phyloP scores from a whole-genome alignment of 2,113 vertebrate genomes.

The Probosciger aterrimus region DNA sequence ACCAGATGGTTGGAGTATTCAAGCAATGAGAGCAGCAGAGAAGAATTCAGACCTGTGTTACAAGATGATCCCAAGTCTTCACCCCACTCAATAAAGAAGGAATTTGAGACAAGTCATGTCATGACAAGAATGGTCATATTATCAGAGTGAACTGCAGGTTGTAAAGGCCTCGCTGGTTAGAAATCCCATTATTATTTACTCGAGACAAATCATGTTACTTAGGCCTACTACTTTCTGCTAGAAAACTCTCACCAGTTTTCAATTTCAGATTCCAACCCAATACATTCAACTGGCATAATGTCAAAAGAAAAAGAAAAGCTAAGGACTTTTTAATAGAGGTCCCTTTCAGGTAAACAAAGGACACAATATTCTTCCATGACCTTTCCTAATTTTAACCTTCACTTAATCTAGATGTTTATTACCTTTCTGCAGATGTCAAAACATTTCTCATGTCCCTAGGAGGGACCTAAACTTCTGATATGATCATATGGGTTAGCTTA shows the following conservation, averaged over 20 bases:
- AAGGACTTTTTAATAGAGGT: neutral
- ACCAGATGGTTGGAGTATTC: neutral
- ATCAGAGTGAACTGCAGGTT: neutral
- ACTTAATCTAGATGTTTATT: neutral
- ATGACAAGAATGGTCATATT: neutral
- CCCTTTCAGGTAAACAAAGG: neutral
- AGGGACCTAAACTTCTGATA: neutral
- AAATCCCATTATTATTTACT: neutral
- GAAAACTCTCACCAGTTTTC: slow-evolving; percentile 4
- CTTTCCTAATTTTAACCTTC: neutral
- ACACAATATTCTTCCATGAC: neutral
- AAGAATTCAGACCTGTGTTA: neutral
- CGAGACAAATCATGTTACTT: neutral
- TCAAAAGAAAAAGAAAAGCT: neutral
- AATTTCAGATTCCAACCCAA: neutral
- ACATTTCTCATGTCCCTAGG: neutral
- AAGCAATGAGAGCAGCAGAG: neutral
- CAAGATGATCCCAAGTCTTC: neutral
- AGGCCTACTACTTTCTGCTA: neutral
- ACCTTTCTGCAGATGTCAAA: neutral
- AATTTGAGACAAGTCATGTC: neutral
- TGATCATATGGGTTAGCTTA: neutral
- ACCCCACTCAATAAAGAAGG: neutral
- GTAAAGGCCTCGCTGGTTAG: neutral
- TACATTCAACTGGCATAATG: neutral